Evolutionary conservation across 2,888 invertebrate species (phyloP), one percentile per base, ranked within the genome.

Genomic region (Nephrotoma guestfalica): DNA sequence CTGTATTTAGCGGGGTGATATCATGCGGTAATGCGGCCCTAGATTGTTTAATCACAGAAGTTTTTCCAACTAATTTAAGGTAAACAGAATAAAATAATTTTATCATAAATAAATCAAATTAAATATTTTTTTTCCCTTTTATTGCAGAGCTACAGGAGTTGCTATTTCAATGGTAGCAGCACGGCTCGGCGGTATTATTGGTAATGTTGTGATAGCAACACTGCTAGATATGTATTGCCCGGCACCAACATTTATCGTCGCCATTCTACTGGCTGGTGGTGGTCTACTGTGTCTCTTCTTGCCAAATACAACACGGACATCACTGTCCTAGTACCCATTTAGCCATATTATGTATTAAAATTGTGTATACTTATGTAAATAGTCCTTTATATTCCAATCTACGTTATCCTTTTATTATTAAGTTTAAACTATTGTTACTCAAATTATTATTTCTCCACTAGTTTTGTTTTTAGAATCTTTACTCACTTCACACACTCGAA

Each of bases 41-140:
- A 88, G 97, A 97, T 92, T 98, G 98, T 90, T 94, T 98, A 88
- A 96, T 97, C 90, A 97, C 97, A 41, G 98, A 98, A 93, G 96
- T 98, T 88, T 98, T 97, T 91, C 98, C 98, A 47, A 98, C 98
- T 83, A 95, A 96, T 92, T 93, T 98, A 90, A 94, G 97, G 96
- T 96, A 92, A 30, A 87, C 6, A 47, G 57, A 86, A 57, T 86
- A 6, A 18, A 51, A n/a, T 42, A 51, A 30, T 51, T n/a, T 43
- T 87, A 30, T 43, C 9, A 40, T 87, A 15, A 57, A 18, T 4
- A 13, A 57, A 57, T 57, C n/a, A 6, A 41, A 83, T 83, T 41
- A 41, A 47, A 85, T 5, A 43, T 18, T 57, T 84, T 7, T 0
- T 30, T 30, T 41, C 30, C 40, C 71, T 86, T 15, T 88, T 87